phyloP scores from a whole-genome alignment of 2,888 invertebrate genomes.

The Tetrapedia diversipes region DNA sequence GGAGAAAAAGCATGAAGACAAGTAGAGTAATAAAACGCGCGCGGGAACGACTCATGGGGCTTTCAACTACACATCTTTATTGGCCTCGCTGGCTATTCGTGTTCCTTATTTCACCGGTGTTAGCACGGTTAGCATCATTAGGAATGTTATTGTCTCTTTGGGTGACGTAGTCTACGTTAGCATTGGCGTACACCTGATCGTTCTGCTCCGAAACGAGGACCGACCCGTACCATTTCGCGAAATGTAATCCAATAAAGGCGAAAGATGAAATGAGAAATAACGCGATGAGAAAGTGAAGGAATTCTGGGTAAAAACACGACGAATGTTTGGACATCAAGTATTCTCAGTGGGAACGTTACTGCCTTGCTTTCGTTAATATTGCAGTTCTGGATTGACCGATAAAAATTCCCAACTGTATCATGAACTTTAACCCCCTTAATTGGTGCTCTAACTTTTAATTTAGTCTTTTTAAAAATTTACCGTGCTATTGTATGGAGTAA shows the following conservation, averaged over 20 bases:
- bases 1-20: conserved; percentile 66
- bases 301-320: conserved; percentile 21
- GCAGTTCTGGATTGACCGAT: too few species aligned
- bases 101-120: conserved; percentile 31
- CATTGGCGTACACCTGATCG: conserved; percentile 20
- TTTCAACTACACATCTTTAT: conserved; percentile 47
- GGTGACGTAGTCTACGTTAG: conserved; percentile 32
- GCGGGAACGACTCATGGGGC: conserved; percentile 45
- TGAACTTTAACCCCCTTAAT: too few species aligned
- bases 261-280: conserved; percentile 58
- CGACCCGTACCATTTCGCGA: conserved; percentile 38
- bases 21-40: conserved; percentile 77
- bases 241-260: conserved; percentile 37
- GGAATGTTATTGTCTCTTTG: conserved; percentile 34
- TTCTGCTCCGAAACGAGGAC: conserved; percentile 32
- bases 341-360: too few species aligned
- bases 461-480: too few species aligned
- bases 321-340: too few species aligned
- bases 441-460: too few species aligned
- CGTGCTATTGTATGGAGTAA: too few species aligned
- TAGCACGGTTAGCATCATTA: conserved; percentile 49
- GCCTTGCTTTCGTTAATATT: too few species aligned
- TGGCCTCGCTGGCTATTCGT: conserved; percentile 16
- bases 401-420: too few species aligned
- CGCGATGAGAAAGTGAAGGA: conserved; percentile 20